Conservation (phyloP, 2,113 vertebrate genomes). For the Oceanites oceanicus region DNA sequence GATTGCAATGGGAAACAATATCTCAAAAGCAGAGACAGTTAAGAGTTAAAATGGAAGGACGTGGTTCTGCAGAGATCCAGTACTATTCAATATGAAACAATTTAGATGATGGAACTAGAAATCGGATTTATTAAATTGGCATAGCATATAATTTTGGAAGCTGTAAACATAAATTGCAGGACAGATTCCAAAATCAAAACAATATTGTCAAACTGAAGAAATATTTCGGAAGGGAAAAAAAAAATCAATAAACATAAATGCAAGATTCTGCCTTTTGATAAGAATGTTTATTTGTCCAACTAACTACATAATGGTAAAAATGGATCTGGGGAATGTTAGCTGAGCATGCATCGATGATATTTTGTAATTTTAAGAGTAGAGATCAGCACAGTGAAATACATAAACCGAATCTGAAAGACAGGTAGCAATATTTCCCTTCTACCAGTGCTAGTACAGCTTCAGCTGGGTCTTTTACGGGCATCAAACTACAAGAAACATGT, state of each 20-base stretch:
- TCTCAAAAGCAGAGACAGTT: background rate
- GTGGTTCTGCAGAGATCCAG: background rate
- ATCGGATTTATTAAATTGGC: background rate
- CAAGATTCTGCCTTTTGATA: background rate
- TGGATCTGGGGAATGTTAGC: background rate
- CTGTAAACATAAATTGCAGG: background rate
- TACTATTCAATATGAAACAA: background rate
- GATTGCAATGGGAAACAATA: background rate
- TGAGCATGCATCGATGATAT: background rate
- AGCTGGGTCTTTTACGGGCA: background rate
- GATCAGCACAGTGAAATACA: background rate
- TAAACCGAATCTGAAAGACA: background rate
- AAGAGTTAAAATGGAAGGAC: background rate
- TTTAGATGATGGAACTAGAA: background rate
- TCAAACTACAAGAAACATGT: background rate
- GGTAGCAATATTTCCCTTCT: background rate
- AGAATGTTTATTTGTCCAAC: background rate
- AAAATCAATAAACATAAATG: background rate
- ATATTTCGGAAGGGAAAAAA: background rate
- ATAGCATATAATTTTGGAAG: background rate
- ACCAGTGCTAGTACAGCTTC: background rate
- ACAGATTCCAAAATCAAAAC: background rate
- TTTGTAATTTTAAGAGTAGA: background rate
- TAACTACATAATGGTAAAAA: background rate
- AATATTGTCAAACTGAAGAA: background rate